Conservation (phyloP, 2,888 invertebrate genomes). For the Parnassius apollo region DNA sequence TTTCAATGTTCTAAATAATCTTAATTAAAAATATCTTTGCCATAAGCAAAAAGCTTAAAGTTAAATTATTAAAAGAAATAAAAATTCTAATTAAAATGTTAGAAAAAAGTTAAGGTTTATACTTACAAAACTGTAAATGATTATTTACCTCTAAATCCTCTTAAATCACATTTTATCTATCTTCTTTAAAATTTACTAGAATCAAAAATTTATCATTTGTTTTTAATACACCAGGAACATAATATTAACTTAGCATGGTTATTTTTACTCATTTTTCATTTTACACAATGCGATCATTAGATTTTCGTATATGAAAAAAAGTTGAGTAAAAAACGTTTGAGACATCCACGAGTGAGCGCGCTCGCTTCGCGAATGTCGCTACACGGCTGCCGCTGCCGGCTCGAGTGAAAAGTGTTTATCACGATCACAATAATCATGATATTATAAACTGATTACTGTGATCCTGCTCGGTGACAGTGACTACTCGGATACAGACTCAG, state of each 20-base stretch:
- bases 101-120: background rate
- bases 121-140: conserved; percentile 16
- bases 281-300: background rate
- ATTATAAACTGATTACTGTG: conserved; percentile 23
- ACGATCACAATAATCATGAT: conserved; percentile 14
- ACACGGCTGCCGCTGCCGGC: background rate
- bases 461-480: conserved; percentile 4
- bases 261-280: background rate
- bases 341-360: conserved; percentile 6
- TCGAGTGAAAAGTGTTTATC: background rate
- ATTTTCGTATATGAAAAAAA: conserved; percentile 3
- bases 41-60: background rate
- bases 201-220: background rate
- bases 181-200: background rate
- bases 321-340: background rate
- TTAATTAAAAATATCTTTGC: background rate
- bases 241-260: background rate
- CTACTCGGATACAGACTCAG: too few relatives aligned
- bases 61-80: background rate
- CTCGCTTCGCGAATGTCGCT: conserved; percentile 13
- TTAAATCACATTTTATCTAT: background rate
- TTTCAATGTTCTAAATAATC: background rate
- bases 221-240: background rate
- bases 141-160: conserved; percentile 4
- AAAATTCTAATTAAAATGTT: too few relatives aligned